Evolutionary conservation across 2,113 vertebrate species (phyloP).

Genomic region (Dipodomys ordii): DNA sequence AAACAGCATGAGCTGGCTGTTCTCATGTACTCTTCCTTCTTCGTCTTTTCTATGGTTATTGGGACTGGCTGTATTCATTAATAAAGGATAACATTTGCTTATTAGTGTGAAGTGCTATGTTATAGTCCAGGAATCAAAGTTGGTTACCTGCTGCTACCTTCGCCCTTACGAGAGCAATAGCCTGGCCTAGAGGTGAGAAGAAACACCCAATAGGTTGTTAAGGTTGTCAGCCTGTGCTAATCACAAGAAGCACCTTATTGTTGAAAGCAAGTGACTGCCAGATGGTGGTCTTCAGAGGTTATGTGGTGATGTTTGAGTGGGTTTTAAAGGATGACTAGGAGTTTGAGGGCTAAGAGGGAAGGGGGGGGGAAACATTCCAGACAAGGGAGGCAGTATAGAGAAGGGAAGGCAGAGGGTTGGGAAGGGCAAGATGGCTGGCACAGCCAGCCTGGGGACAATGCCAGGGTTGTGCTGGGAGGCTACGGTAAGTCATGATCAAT

Average conservation of each 20-base stretch:
- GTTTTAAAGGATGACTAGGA: slow-evolving; percentile 15
- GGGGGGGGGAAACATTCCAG: background rate
- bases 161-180: background rate
- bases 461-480: background rate
- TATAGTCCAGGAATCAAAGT: background rate
- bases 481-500: background rate
- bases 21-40: background rate
- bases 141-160: background rate
- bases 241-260: background rate
- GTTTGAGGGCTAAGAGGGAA: background rate
- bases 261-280: background rate
- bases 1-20: background rate
- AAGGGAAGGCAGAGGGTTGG: fast-evolving
- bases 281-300: background rate
- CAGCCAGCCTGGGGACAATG: background rate
- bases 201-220: background rate
- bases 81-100: background rate
- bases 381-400: background rate
- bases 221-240: background rate
- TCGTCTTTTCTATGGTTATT: background rate
- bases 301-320: background rate
- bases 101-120: background rate
- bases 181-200: background rate
- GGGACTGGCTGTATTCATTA: background rate
- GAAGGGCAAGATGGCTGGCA: background rate